Evolutionary conservation across 2,113 vertebrate genomes (phyloP), one percentile per base, ranked within the genome.

Genomic region (Onychorhynchus coronatus): DNA sequence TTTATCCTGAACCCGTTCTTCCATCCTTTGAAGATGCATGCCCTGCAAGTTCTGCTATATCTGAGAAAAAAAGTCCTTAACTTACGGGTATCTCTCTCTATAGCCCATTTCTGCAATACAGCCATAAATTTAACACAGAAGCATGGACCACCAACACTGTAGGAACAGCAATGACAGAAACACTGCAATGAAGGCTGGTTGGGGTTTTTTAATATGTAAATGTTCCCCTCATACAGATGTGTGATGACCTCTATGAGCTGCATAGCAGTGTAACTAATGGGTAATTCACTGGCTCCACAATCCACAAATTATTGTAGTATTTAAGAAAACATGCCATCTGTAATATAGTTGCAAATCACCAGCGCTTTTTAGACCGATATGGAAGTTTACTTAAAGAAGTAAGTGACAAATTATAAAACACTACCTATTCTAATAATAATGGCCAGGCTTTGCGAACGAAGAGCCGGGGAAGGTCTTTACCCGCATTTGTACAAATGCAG

Each of bases 251-350:
- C 73, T 78, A 22, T 0, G 11, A 91, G 79, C 52, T 49, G 39
- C 0, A 0, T 52, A 91, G 47, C 37, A 68, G 61, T 44, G 73
- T 47, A 94, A 75, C 52, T 89, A 84, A 92, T 17, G 66, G 44
- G 49, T 72, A 89, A 87, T 85, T 94, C 35, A 89, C 42, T 72
- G 85, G 41, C 44, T 76, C n/a, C 80, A 91, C 77, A 61, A 90
- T 82, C 37, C 78, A 93, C 62, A 75, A 41, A 75, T 81, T 89
- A 92, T 6, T 76, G 86, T 25, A 61, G 27, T 44, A 24, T 76
- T 90, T 88, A 94, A 85, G 81, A 89, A 82, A 75, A 87, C 27
- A 82, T 78, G 52, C 56, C 89, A 89, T 72, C 73, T 92, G 84
- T 58, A 93, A 93, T 53, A 52, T 1, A 86, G 75, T 3, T 75